phyloP scores from a whole-genome alignment of 2,888 invertebrate genomes.

The Atethmia centrago region DNA sequence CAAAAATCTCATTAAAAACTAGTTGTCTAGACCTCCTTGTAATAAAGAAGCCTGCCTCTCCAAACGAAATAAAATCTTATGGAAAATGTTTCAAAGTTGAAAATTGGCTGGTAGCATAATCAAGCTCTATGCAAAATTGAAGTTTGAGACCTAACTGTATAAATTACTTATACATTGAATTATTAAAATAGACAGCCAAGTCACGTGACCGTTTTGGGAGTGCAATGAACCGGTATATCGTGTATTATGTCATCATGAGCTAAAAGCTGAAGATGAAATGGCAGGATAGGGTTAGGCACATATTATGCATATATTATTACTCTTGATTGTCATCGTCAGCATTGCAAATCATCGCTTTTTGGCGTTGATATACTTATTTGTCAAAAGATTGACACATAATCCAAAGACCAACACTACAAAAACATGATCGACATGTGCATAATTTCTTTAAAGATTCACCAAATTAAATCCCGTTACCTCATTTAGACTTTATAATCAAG shows the following conservation, averaged over 20 bases:
- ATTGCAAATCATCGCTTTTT: neutral
- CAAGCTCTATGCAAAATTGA: slow-evolving; percentile 20
- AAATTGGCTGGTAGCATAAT: neutral
- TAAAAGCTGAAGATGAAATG: slow-evolving; percentile 18
- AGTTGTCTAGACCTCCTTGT: slow-evolving; percentile 51
- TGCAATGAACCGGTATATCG: slow-evolving; percentile 61
- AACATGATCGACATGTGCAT: neutral
- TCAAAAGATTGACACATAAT: neutral
- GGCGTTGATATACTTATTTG: neutral
- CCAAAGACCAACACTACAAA: neutral
- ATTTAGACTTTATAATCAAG: slow-evolving; percentile 19
- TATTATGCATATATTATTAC: neutral
- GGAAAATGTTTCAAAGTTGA: neutral
- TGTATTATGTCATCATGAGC: slow-evolving; percentile 55
- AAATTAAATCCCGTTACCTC: slow-evolving; percentile 32
- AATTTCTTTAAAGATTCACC: neutral
- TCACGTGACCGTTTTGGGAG: slow-evolving; percentile 56
- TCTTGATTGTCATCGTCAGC: neutral
- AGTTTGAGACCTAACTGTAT: slow-evolving; percentile 5
- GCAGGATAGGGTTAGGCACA: neutral
- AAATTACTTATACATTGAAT: slow-evolving; percentile 43
- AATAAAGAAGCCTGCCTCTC: neutral
- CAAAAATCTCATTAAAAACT: slow-evolving; percentile 47
- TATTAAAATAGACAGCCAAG: slow-evolving; percentile 46
- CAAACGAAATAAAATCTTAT: slow-evolving; percentile 15